A percentile compares a stretch with the other conserved stretches of the same genome.
These are phyloP conservation scores for Stegodyphus dumicola DNA, from an alignment of 1,140 invertebrate species.

Conservation along the genomic window DNA sequence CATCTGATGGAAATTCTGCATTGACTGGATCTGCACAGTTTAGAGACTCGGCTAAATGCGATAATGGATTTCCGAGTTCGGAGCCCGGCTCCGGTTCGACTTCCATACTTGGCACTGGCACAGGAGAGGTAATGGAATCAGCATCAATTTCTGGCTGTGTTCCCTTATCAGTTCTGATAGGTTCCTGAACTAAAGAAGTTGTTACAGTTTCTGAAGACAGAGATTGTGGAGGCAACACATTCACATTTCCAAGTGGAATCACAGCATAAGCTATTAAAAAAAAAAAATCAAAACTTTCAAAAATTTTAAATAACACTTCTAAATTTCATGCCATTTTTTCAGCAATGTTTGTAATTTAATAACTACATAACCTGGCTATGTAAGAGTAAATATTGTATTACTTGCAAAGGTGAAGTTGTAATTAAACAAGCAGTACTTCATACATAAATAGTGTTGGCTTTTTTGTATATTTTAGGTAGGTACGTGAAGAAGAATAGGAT, in stretches of 20 bases:
- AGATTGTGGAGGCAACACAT: not conserved
- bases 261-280: conserved; percentile 48
- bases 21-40: not conserved
- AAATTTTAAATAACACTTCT: no score
- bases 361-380: no score
- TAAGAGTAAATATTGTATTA: no score
- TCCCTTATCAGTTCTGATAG: not conserved
- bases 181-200: not conserved
- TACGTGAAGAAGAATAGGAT: no score
- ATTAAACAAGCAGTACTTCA: no score
- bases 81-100: not conserved
- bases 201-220: not conserved
- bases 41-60: not conserved
- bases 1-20: not conserved
- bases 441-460: no score
- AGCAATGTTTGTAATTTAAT: no score
- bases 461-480: no score
- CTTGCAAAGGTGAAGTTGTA: no score
- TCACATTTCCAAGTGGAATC: conserved; percentile 35
- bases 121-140: not conserved
- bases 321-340: no score
- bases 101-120: not conserved
- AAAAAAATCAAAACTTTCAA: not conserved
- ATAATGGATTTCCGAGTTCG: not conserved
- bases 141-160: not conserved